phyloP scores from a whole-genome alignment of 2,888 invertebrate genomes.

The Noctua pronuba region DNA sequence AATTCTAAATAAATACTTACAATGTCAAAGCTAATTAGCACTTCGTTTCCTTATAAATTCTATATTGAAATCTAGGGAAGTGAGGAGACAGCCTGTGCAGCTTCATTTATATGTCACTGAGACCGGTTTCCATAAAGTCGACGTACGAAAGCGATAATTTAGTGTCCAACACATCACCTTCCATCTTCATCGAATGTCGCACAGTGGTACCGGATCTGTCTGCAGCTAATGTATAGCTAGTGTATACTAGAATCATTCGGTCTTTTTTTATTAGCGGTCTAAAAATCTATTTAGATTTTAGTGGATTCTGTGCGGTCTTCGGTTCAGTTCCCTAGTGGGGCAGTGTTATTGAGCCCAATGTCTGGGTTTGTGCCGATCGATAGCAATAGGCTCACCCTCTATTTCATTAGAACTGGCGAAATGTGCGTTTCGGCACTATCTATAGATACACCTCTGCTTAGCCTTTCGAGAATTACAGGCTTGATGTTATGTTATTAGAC shows the following conservation, averaged over 20 bases:
- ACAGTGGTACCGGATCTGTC: not conserved
- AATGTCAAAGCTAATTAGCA: not conserved
- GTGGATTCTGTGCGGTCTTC: not conserved
- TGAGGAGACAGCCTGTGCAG: not conserved
- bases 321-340: not conserved
- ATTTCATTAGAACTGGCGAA: not conserved
- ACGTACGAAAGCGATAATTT: not conserved
- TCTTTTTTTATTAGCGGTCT: not conserved
- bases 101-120: not conserved
- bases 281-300: not conserved
- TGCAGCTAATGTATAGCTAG: not conserved
- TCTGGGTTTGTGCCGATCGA: not conserved
- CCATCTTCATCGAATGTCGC: not conserved
- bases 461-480: not conserved
- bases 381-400: not conserved
- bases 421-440: not conserved
- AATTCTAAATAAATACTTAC: not conserved
- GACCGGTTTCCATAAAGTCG: not conserved
- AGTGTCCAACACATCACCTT: not conserved
- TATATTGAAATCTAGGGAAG: not conserved
- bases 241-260: not conserved
- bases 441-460: not conserved
- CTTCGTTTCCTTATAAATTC: not conserved
- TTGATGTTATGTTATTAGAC: not conserved
- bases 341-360: not conserved